These are phyloP conservation scores for Platerodrilus igneus DNA, from an alignment of 2,888 invertebrate species.

Conservation along the genomic window DNA sequence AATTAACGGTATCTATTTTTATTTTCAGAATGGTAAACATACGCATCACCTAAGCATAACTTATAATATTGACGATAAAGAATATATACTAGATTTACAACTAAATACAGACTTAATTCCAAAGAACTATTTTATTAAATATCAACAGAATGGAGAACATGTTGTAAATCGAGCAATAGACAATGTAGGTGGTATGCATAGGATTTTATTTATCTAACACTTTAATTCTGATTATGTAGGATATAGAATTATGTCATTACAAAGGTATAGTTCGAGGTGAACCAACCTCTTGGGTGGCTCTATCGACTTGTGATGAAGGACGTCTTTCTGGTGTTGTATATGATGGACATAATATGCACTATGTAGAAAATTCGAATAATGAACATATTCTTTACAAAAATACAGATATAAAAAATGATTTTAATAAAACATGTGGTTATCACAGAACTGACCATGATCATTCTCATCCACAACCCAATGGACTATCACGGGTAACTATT, in stretches of 20 bases:
- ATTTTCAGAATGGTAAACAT: constrained; percentile 51
- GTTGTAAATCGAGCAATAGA: constrained; percentile 54
- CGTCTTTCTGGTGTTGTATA: constrained; percentile 73
- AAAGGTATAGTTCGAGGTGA: constrained; percentile 67
- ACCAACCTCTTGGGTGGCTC: constrained; percentile 71
- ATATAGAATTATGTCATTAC: constrained; percentile 71
- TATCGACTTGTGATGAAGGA: constrained; percentile 69
- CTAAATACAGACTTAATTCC: constrained; percentile 70
- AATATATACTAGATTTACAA: constrained; percentile 64
- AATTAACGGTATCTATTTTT: no score
- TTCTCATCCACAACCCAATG: no score
- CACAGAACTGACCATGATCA: no score
- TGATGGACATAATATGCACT: constrained; percentile 71
- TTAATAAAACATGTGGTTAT: constrained; percentile 60
- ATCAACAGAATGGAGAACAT: constrained; percentile 55
- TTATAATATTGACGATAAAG: constrained; percentile 62
- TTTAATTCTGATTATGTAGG: constrained; percentile 48
- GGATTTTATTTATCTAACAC: constrained; percentile 2
- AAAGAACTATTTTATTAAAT: constrained; percentile 60
- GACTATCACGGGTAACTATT: no score
- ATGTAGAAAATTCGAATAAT: constrained; percentile 55
- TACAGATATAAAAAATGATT: constrained; percentile 54
- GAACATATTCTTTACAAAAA: constrained; percentile 64
- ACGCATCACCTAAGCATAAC: constrained; percentile 58
- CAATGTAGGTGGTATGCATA: constrained; percentile 50